Conservation (phyloP, 1,140 invertebrate genomes). For the Ceratoteleas bidentatus region DNA sequence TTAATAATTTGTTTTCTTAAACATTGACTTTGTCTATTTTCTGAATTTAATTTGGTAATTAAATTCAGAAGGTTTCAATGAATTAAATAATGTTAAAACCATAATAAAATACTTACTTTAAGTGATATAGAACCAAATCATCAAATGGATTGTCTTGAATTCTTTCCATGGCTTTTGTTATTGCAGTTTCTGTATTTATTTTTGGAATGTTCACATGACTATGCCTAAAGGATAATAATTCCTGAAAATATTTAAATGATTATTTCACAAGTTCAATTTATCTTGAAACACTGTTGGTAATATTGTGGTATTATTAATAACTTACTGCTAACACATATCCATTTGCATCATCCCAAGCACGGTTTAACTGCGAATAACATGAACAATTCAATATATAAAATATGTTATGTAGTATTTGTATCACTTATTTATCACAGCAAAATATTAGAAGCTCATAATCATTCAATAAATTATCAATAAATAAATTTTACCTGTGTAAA, state of each 20-base stretch:
- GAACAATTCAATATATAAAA: constrained; percentile 12
- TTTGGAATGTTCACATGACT: constrained; percentile 87
- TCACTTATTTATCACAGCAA: constrained; percentile 5
- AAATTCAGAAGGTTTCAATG: too few relatives aligned
- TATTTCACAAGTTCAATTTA: background rate
- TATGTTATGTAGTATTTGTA: too few relatives aligned
- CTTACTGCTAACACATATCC: constrained; percentile 82
- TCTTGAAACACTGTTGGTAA: too few relatives aligned
- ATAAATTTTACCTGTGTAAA: constrained; percentile 69
- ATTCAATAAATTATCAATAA: constrained; percentile 11
- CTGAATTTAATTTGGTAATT: too few relatives aligned
- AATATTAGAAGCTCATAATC: background rate
- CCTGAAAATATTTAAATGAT: constrained; percentile 69
- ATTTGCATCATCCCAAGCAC: constrained; percentile 81
- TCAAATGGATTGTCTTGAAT: constrained; percentile 87
- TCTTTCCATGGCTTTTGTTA: constrained; percentile 86
- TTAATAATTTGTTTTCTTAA: too few relatives aligned
- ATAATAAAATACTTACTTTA: constrained; percentile 83
- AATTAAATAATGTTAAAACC: too few relatives aligned
- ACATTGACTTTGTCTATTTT: too few relatives aligned
- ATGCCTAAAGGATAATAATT: constrained; percentile 89
- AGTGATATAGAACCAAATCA: constrained; percentile 90
- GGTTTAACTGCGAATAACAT: constrained; percentile 63
- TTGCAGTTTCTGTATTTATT: constrained; percentile 86
- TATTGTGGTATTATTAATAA: too few relatives aligned